These are phyloP conservation scores for Mus musculus DNA, from an alignment of 2,113 vertebrate genomes.

Conservation along the genomic window DNA sequence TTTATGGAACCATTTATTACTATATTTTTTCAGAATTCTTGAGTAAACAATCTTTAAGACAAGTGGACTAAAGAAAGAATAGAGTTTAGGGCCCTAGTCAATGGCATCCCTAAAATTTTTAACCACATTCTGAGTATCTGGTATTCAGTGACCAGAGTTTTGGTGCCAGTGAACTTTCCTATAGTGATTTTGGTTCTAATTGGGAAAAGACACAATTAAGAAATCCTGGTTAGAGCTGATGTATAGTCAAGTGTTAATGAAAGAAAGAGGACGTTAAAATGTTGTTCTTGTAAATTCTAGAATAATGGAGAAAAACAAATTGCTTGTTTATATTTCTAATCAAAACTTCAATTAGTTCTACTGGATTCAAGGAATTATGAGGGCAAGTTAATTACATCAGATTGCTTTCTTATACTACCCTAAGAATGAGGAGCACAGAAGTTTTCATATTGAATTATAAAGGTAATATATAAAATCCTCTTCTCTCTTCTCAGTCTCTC, in stretches of 20 bases:
- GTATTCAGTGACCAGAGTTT: not conserved
- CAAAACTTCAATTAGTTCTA: constrained; percentile 15
- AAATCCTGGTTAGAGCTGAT: not conserved
- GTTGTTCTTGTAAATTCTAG: not conserved
- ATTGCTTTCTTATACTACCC: constrained; percentile 16
- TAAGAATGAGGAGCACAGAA: not conserved
- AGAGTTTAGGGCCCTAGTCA: not conserved
- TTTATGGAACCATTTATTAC: not conserved
- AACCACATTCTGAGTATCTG: not conserved
- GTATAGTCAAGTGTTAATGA: constrained; percentile 24
- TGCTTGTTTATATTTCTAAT: constrained; percentile 51
- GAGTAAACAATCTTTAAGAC: not conserved
- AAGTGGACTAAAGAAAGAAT: not conserved
- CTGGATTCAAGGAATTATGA: not conserved
- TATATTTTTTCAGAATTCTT: not conserved
- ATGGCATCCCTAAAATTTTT: not conserved
- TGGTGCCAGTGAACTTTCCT: not conserved
- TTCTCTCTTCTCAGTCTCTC: not conserved
- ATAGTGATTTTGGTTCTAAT: not conserved
- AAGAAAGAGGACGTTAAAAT: constrained; percentile 28
- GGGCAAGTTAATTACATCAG: constrained; percentile 29
- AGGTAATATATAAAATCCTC: not conserved
- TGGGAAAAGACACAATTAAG: not conserved
- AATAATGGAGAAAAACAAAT: not conserved
- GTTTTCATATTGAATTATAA: constrained; percentile 2